These are phyloP conservation scores for Amiota minor DNA, from an alignment of 2,888 invertebrate genomes.

Conservation along the genomic window DNA sequence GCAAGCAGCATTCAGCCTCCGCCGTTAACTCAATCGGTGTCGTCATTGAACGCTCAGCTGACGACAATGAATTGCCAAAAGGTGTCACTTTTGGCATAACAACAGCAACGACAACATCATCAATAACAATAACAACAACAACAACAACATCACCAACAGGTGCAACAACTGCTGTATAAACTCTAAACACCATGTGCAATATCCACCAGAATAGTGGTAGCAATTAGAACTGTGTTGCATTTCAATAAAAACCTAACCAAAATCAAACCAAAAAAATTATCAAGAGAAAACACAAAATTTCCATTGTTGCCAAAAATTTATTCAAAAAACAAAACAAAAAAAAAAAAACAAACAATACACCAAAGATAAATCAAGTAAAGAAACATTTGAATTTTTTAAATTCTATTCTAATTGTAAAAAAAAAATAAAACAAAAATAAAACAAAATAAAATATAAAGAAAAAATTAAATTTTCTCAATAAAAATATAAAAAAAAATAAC, in stretches of 20 bases:
- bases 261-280: slow-evolving; percentile 37
- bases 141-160: slow-evolving; percentile 47
- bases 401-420: slow-evolving; percentile 14
- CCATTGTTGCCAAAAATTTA: slow-evolving; percentile 63
- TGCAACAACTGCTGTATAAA: neutral
- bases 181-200: slow-evolving; percentile 50
- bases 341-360: slow-evolving; percentile 38
- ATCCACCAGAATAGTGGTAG: slow-evolving; percentile 16
- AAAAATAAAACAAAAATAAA: slow-evolving; percentile 40
- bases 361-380: slow-evolving; percentile 42
- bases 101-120: slow-evolving; percentile 43
- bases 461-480: slow-evolving; percentile 35
- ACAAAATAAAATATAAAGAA: slow-evolving; percentile 42
- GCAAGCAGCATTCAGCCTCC: slow-evolving; percentile 14
- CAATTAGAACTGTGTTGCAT: slow-evolving; percentile 12
- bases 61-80: slow-evolving; percentile 70
- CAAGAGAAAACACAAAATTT: slow-evolving; percentile 42
- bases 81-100: slow-evolving; percentile 72
- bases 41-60: slow-evolving; percentile 57
- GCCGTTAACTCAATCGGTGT: slow-evolving; percentile 29
- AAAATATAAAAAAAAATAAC: slow-evolving; percentile 39
- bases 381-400: slow-evolving; percentile 37
- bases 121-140: slow-evolving; percentile 47
- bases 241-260: slow-evolving; percentile 5
- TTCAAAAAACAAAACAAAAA: slow-evolving; percentile 32